These are phyloP conservation scores for Semnornis frantzii DNA, from an alignment of 2,113 vertebrate genomes.

Conservation along the genomic window DNA sequence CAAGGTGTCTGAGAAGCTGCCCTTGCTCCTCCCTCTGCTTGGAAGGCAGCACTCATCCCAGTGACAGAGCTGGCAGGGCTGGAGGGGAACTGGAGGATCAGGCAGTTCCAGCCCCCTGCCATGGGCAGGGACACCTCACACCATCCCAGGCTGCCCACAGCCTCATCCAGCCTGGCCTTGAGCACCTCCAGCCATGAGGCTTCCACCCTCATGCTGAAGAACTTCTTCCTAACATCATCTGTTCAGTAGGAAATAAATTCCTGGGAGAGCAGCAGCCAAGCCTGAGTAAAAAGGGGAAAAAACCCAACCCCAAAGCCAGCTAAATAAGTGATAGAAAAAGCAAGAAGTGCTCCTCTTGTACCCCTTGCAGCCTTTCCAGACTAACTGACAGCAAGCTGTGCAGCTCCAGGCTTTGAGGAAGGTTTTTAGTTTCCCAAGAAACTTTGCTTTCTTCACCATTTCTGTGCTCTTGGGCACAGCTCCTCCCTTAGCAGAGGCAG, in stretches of 20 bases:
- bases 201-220: too few species aligned
- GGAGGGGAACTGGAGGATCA: too few species aligned
- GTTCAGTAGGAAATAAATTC: not conserved
- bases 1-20: not conserved
- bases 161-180: too few species aligned
- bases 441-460: not conserved
- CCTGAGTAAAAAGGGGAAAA: not conserved
- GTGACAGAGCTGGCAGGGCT: too few species aligned
- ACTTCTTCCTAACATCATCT: not conserved
- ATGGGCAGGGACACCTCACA: too few species aligned
- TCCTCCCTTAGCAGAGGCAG: not conserved
- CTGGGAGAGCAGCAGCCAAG: not conserved
- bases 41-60: not conserved
- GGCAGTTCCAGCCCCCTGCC: too few species aligned
- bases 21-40: rapidly evolving
- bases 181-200: too few species aligned
- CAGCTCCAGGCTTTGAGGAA: not conserved
- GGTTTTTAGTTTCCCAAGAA: not conserved
- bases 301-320: not conserved
- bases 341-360: not conserved
- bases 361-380: not conserved
- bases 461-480: not conserved
- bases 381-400: not conserved
- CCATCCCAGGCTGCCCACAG: too few species aligned
- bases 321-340: not conserved